Conservation (phyloP, 35 echinoderm and acorn worm genomes). For the Anneissia japonica region DNA sequence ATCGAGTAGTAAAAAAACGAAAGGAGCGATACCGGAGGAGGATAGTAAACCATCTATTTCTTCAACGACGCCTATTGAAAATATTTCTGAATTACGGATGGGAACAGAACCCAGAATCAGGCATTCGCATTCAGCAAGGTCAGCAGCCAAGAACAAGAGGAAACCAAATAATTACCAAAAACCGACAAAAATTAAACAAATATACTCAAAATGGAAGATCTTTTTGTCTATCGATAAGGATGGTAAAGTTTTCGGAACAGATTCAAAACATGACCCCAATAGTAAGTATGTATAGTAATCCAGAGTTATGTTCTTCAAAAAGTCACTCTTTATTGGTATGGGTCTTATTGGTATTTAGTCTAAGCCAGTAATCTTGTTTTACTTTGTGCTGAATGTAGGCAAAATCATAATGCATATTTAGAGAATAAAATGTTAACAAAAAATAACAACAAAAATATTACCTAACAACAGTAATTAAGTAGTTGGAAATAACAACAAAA, state of each 20-base stretch:
- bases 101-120: background rate
- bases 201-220: background rate
- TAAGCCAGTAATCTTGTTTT: no score
- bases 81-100: background rate
- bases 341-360: no score
- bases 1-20: background rate
- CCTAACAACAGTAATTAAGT: no score
- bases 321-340: no score
- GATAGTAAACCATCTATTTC: background rate
- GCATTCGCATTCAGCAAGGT: background rate
- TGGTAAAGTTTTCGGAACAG: background rate
- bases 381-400: no score
- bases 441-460: no score
- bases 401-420: no score
- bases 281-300: background rate
- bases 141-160: background rate
- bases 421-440: no score
- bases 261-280: background rate
- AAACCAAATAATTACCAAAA: background rate
- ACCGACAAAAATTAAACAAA: background rate
- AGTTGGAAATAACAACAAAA: no score
- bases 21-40: background rate
- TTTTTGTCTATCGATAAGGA: background rate
- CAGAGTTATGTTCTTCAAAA: no score
- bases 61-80: background rate